phyloP scores from a whole-genome alignment of 2,888 invertebrate genomes.

The Octonoba sinensis region DNA sequence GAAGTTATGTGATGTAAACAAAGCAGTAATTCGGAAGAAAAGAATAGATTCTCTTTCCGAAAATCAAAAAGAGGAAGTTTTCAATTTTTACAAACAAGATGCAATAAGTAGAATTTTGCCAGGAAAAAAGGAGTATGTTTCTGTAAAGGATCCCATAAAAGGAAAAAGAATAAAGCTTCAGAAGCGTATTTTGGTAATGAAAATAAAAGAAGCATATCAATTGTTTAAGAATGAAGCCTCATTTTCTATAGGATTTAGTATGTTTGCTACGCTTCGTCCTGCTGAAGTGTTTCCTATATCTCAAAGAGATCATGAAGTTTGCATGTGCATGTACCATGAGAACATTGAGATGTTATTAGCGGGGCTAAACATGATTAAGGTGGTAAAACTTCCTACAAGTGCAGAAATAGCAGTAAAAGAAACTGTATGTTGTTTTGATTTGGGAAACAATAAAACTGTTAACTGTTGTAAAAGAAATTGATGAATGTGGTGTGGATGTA shows the following conservation, averaged over 20 bases:
- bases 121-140: constrained; percentile 9
- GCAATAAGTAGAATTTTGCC: neutral
- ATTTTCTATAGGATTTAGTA: neutral
- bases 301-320: constrained; percentile 7
- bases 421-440: too few species aligned
- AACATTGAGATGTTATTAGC: too few species aligned
- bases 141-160: neutral
- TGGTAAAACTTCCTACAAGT: too few species aligned
- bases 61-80: neutral
- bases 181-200: neutral
- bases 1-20: neutral
- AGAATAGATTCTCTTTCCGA: neutral
- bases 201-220: neutral
- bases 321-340: neutral
- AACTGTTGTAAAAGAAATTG: too few species aligned
- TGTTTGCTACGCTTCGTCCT: neutral
- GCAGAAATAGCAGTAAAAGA: too few species aligned
- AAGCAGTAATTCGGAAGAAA: neutral
- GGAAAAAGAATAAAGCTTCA: neutral
- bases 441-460: too few species aligned
- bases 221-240: neutral
- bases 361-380: too few species aligned
- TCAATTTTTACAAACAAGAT: neutral
- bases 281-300: neutral
- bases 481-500: too few species aligned